A percentile compares a stretch with the other conserved stretches of the same genome.
These are phyloP conservation scores for Epizoanthus scotinus DNA, from an alignment of 92 coral and sea anemone species.

Conservation along the genomic window DNA sequence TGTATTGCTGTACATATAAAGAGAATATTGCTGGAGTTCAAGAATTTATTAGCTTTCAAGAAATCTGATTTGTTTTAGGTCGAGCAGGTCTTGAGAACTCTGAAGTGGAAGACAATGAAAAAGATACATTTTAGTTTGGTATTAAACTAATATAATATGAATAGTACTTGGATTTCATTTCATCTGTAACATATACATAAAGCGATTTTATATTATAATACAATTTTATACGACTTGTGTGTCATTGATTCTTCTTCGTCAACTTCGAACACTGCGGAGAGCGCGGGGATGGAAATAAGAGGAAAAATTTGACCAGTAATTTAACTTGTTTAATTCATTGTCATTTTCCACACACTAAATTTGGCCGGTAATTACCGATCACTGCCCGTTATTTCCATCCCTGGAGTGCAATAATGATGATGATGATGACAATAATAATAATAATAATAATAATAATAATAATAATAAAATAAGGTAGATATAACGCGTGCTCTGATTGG, in stretches of 20 bases:
- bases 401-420: too few relatives aligned
- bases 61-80: not conserved
- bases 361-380: too few relatives aligned
- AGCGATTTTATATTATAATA: slow-evolving; percentile 12
- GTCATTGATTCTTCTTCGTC: not conserved
- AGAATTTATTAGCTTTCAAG: slow-evolving; percentile 24
- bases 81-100: not conserved
- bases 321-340: too few relatives aligned
- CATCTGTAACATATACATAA: not conserved
- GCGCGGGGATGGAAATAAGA: too few relatives aligned
- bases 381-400: too few relatives aligned
- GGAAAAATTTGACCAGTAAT: too few relatives aligned
- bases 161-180: not conserved
- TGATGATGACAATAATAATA: too few relatives aligned
- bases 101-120: too few relatives aligned
- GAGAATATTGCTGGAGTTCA: slow-evolving; percentile 3
- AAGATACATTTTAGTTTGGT: not conserved
- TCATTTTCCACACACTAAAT: too few relatives aligned
- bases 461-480: too few relatives aligned
- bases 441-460: too few relatives aligned
- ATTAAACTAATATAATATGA: not conserved
- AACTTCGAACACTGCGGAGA: not conserved
- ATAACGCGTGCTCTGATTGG: too few relatives aligned
- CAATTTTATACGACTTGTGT: not conserved
- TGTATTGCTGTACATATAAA: slow-evolving; percentile 63